phyloP scores from a whole-genome alignment of 2,888 invertebrate genomes.

The Marronus borbonicus region DNA sequence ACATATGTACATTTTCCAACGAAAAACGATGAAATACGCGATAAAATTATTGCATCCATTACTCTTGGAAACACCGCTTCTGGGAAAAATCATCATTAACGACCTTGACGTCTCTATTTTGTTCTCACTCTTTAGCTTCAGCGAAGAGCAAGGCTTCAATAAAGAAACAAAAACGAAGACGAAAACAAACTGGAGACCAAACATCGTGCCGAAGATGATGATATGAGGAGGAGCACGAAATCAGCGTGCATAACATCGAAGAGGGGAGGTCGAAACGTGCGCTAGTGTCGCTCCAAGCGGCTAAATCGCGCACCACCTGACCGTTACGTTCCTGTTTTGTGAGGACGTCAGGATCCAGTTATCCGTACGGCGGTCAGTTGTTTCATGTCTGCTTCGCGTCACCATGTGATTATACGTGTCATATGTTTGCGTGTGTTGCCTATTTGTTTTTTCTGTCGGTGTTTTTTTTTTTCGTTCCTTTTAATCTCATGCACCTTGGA shows the following conservation, averaged over 20 bases:
- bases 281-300: constrained; percentile 38
- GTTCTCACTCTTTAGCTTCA: background rate
- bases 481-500: background rate
- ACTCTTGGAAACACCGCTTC: background rate
- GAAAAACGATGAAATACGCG: background rate
- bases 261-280: constrained; percentile 31
- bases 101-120: background rate
- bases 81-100: constrained; percentile 15
- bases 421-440: constrained; percentile 33
- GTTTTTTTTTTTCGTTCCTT: background rate
- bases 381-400: constrained; percentile 53
- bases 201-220: background rate
- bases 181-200: background rate
- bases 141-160: background rate
- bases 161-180: constrained; percentile 4
- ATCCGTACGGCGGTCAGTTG: constrained; percentile 55
- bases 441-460: background rate
- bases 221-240: constrained; percentile 5
- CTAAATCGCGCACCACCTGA: constrained; percentile 40
- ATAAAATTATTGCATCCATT: constrained; percentile 2
- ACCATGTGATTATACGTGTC: constrained; percentile 54
- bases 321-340: constrained; percentile 46
- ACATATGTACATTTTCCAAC: background rate
- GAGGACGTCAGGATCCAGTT: constrained; percentile 45
- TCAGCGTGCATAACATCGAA: background rate